phyloP scores from a whole-genome alignment of 2,888 invertebrate species.

The Pterobdella sp. region DNA sequence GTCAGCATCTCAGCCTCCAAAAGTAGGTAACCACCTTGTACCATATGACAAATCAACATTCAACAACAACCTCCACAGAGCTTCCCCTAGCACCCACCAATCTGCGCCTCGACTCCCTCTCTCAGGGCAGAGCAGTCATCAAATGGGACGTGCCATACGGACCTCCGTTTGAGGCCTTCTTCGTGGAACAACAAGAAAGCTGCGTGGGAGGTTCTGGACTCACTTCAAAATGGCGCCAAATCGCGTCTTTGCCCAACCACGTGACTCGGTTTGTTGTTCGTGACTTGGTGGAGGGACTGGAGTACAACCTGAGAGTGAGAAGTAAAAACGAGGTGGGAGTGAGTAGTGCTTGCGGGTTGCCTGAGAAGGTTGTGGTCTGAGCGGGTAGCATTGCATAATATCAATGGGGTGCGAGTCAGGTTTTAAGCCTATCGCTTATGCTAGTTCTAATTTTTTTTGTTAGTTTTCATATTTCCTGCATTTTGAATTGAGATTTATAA shows the following conservation, averaged over 20 bases:
- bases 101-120: conserved; percentile 43
- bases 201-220: conserved; percentile 27
- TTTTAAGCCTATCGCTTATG: too few relatives aligned
- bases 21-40: conserved; percentile 32
- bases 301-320: conserved; percentile 75
- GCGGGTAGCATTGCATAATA: too few relatives aligned
- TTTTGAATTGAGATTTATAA: too few relatives aligned
- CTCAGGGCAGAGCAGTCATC: conserved; percentile 56
- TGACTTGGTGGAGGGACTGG: conserved; percentile 40
- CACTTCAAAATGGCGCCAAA: conserved; percentile 27
- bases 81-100: conserved; percentile 40
- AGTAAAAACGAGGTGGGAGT: conserved; percentile 75
- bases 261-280: conserved; percentile 41
- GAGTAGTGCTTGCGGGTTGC: conserved; percentile 38
- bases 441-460: too few relatives aligned
- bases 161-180: conserved; percentile 76
- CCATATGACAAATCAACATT: not conserved
- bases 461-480: too few relatives aligned
- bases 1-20: conserved; percentile 36
- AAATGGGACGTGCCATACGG: conserved; percentile 86
- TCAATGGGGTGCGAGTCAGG: too few relatives aligned
- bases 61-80: conserved; percentile 26
- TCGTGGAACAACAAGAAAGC: conserved; percentile 54
- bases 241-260: conserved; percentile 38
- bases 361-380: conserved; percentile 33